Evolutionary conservation across 2,113 vertebrate species (phyloP).

Genomic region (Poeciliopsis prolifica): DNA sequence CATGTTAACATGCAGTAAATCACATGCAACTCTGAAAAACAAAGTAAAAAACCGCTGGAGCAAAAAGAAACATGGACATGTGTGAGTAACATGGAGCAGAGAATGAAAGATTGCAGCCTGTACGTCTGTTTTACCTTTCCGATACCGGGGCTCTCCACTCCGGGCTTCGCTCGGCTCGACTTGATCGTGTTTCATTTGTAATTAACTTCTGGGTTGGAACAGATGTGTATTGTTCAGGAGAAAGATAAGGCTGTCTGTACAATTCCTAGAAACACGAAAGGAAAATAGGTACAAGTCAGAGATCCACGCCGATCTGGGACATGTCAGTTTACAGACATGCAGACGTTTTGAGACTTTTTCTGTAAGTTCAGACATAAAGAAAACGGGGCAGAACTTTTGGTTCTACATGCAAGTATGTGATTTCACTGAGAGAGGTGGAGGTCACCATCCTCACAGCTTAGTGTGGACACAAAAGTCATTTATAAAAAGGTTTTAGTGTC

Average conservation of each 20-base stretch:
- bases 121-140: not conserved
- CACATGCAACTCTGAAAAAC: not conserved
- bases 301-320: not conserved
- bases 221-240: conserved; percentile 30
- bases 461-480: too few species aligned
- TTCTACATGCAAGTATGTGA: not conserved
- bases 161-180: not conserved
- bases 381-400: not conserved
- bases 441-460: too few species aligned
- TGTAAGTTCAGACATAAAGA: not conserved
- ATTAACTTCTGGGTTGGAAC: conserved; percentile 35
- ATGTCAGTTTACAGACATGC: not conserved
- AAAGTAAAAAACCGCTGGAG: not conserved
- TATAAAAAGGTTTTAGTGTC: too few species aligned
- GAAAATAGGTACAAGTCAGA: not conserved
- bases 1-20: not conserved
- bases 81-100: not conserved
- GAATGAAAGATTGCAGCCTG: not conserved
- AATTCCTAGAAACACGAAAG: conserved; percentile 10
- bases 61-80: not conserved
- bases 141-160: not conserved
- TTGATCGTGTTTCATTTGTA: conserved; percentile 34
- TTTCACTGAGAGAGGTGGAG: too few species aligned
- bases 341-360: not conserved
- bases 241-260: conserved; percentile 17